Evolutionary conservation across 2,888 invertebrate species (phyloP), one percentile per base, ranked within the genome.

Genomic region (Toxonevra muliebris): DNA sequence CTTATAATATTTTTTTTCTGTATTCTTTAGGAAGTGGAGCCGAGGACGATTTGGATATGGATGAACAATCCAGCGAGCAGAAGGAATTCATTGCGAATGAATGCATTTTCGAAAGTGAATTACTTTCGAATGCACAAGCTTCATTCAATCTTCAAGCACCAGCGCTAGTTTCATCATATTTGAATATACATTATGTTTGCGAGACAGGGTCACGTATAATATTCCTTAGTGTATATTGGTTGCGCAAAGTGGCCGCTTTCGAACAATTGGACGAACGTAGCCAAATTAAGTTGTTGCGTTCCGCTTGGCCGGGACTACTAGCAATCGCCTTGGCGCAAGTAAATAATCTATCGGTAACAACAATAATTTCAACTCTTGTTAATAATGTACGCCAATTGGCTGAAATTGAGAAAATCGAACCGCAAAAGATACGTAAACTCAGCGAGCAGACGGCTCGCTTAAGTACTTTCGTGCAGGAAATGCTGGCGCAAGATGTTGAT

Each of bases 111-210:
- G 87, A 88, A 76, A 91, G 91, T 68, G 91, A 91, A 61, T 85
- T 94, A 66, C 84, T 94, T 69, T 88, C 88, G 17, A 91, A 92
- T 69, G 88, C 88, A 62, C 90, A 92, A 80, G 89, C 90, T 70
- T 86, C 89, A 58, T 95, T 95, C 81, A 91, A 91, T 77, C 85
- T 95, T 74, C 92, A 93, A 76, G 91, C 93, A 54, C 90, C 91
- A 13, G 89, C 90, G 30, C 90, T 94, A 8, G 92, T 94, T 76
- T 94, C 96, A 13, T 89, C 93, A n/a, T 95, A 94, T 86, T 89
- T 97, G 77, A 95, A 96, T 75, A 91, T 95, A 79, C 97, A 97
- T 87, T 97, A 95, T 79, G 94, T 95, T 61, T 98, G 97, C 86
- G 98, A 98, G 87, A 95, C 94, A 75, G 97, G 96, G 30, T 96